These are phyloP conservation scores for Pantala flavescens DNA, from an alignment of 1,140 invertebrate species.

Conservation along the genomic window DNA sequence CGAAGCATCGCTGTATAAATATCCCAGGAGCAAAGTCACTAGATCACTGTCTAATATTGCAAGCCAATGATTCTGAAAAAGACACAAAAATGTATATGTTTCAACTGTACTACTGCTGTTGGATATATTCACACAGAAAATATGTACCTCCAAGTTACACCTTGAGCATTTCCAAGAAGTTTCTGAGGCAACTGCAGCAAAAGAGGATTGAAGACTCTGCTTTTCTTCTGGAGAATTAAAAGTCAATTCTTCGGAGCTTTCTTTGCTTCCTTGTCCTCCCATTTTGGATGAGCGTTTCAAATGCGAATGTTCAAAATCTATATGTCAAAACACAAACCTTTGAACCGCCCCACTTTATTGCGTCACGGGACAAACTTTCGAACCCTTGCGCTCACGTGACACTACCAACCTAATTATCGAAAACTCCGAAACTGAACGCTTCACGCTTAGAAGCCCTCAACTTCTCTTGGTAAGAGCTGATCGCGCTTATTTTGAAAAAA, in stretches of 20 bases:
- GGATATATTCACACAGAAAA: neutral
- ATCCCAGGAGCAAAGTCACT: neutral
- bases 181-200: neutral
- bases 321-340: too few species aligned
- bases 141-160: neutral
- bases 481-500: too few species aligned
- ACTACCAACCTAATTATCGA: too few species aligned
- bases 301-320: too few species aligned
- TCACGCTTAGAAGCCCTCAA: too few species aligned
- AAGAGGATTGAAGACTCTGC: neutral
- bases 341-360: too few species aligned
- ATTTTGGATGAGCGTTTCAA: neutral
- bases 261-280: neutral
- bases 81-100: neutral
- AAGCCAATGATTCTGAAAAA: neutral
- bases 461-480: too few species aligned
- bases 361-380: too few species aligned
- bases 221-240: neutral
- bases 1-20: neutral
- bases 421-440: too few species aligned
- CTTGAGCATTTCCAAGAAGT: neutral
- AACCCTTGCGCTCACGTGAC: too few species aligned
- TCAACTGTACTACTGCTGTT: neutral
- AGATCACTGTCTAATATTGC: neutral
- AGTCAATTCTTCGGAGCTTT: neutral